Evolutionary conservation across 2,888 invertebrate genomes (phyloP).

Genomic region (Allolobophora icterica): DNA sequence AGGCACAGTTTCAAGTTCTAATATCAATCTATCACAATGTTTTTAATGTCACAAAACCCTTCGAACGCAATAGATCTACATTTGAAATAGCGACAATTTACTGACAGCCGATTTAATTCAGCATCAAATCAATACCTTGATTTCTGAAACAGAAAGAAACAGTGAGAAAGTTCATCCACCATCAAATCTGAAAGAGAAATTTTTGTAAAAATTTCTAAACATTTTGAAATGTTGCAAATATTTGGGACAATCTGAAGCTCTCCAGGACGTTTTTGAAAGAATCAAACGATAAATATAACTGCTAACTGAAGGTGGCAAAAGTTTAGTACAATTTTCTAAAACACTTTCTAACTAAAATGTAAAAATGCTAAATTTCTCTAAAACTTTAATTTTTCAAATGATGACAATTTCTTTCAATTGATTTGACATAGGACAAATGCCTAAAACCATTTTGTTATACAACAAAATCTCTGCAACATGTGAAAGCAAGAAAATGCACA

Average conservation of each 20-base stretch:
- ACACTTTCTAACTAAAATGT: not conserved
- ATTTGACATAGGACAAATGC: not conserved
- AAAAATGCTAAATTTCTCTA: not conserved
- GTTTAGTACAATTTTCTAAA: not conserved
- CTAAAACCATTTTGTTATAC: not conserved
- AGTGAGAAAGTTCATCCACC: not conserved
- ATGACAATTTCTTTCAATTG: not conserved
- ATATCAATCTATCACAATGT: not conserved
- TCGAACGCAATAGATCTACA: not conserved
- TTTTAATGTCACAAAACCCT: not conserved
- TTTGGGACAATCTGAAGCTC: not conserved
- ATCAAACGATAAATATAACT: not conserved
- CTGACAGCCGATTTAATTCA: too few relatives aligned
- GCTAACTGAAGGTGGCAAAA: not conserved
- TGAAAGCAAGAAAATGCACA: not conserved
- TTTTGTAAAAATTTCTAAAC: not conserved
- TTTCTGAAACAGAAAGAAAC: not conserved
- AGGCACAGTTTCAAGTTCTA: not conserved
- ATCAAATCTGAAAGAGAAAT: not conserved
- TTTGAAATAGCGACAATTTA: not conserved
- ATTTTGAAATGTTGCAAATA: not conserved
- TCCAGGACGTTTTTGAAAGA: not conserved
- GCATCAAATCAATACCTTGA: not conserved
- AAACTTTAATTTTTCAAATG: not conserved
- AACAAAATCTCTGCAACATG: not conserved